These are phyloP conservation scores for Pristionchus japonicus DNA, from an alignment of 2,888 invertebrate species.

Conservation along the genomic window DNA sequence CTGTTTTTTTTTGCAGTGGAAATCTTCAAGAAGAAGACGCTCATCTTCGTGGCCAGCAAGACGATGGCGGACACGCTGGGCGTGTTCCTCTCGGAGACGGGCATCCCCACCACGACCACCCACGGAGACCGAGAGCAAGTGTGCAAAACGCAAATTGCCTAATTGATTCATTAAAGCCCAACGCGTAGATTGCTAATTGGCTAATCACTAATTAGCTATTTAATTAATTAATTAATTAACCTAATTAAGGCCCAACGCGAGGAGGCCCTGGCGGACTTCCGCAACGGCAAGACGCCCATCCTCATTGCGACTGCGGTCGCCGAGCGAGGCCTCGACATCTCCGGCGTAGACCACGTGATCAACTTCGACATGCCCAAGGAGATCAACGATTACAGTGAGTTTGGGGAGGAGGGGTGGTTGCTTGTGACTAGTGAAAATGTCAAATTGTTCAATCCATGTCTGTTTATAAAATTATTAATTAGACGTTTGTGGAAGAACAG, in stretches of 20 bases:
- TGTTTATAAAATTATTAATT: too few relatives aligned
- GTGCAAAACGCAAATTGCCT: too few relatives aligned
- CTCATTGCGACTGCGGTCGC: constrained; percentile 95
- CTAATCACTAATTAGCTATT: too few relatives aligned
- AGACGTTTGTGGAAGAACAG: too few relatives aligned
- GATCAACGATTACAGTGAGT: constrained; percentile 76
- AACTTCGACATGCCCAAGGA: constrained; percentile 78
- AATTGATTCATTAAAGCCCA: too few relatives aligned
- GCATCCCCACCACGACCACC: constrained; percentile 83
- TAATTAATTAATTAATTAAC: background rate
- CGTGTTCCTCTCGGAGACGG: constrained; percentile 85
- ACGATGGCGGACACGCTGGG: constrained; percentile 92
- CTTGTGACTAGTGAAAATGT: background rate
- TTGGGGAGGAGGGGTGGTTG: background rate
- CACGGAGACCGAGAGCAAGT: constrained; percentile 79
- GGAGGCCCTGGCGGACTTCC: constrained; percentile 84
- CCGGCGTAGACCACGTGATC: constrained; percentile 77
- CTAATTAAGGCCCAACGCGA: constrained; percentile 83
- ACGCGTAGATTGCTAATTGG: too few relatives aligned
- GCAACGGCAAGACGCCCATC: constrained; percentile 48
- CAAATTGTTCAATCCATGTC: constrained; percentile 50
- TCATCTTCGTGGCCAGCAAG: constrained; percentile 93
- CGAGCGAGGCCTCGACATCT: constrained; percentile 82
- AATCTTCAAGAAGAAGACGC: constrained; percentile 67
- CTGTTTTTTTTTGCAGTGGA: constrained; percentile 51